A percentile compares a stretch with the other conserved stretches of the same genome.
Evolutionary conservation across 2,113 vertebrate species (phyloP).

Genomic region (Xiphophorus maculatus): DNA sequence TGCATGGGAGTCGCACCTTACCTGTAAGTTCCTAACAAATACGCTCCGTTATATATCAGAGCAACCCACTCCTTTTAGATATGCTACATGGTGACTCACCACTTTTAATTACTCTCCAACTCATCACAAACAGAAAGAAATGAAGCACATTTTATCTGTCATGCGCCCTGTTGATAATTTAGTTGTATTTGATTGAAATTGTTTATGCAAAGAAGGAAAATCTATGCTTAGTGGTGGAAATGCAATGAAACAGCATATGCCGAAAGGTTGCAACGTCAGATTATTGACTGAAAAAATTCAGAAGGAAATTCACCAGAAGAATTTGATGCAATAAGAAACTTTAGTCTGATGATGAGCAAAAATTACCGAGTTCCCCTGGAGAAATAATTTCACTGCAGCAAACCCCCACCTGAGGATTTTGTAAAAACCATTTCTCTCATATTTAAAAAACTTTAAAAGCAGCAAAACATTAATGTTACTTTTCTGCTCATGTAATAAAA

Average conservation of each 20-base stretch:
- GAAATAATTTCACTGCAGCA: no score
- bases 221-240: neutral
- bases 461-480: neutral
- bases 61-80: slow-evolving; percentile 38
- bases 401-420: no score
- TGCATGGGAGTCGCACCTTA: slow-evolving; percentile 82
- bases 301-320: no score
- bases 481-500: neutral
- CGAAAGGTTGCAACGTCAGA: no score
- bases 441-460: neutral
- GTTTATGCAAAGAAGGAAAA: neutral
- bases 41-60: slow-evolving; percentile 7
- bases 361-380: no score
- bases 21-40: slow-evolving; percentile 68
- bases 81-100: slow-evolving; percentile 61
- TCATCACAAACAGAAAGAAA: slow-evolving; percentile 34
- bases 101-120: slow-evolving; percentile 57
- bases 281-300: no score
- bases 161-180: neutral
- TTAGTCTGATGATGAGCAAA: neutral
- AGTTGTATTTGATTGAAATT: neutral
- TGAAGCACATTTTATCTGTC: neutral
- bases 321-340: neutral
- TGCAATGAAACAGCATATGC: neutral
- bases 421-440: neutral